Percentiles rank a stretch among this genome's conserved stretches.
Evolutionary conservation across 2,113 vertebrate genomes (phyloP).

Genomic region (Myrmecobius fasciatus): DNA sequence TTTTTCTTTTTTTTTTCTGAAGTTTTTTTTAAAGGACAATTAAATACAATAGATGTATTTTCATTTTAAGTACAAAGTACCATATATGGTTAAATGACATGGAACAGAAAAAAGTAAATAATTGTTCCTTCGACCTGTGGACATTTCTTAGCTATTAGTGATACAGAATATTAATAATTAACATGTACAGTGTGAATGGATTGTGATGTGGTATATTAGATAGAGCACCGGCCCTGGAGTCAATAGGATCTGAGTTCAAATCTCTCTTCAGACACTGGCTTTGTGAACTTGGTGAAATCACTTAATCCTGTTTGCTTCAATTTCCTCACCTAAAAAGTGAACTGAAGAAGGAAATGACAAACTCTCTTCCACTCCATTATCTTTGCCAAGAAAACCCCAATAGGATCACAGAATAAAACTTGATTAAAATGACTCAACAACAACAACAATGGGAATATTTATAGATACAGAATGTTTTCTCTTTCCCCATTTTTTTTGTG

Average conservation of each 20-base stretch:
- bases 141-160: neutral
- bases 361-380: neutral
- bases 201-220: neutral
- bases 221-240: no score
- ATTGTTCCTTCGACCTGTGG: neutral
- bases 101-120: neutral
- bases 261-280: neutral
- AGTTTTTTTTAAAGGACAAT: neutral
- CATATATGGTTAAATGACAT: neutral
- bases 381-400: neutral
- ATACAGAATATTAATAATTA: neutral
- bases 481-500: neutral
- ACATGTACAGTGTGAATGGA: neutral
- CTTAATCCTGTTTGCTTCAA: neutral
- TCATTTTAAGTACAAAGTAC: neutral
- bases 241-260: no score
- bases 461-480: neutral
- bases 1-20: neutral
- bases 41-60: neutral
- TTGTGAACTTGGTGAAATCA: neutral
- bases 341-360: neutral
- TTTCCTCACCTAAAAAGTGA: neutral
- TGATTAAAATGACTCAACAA: neutral
- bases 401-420: neutral
- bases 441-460: neutral